Evolutionary conservation across 1,140 invertebrate genomes (phyloP), one percentile per base, ranked within the genome.

Genomic region (Zaprionus camerounensis): DNA sequence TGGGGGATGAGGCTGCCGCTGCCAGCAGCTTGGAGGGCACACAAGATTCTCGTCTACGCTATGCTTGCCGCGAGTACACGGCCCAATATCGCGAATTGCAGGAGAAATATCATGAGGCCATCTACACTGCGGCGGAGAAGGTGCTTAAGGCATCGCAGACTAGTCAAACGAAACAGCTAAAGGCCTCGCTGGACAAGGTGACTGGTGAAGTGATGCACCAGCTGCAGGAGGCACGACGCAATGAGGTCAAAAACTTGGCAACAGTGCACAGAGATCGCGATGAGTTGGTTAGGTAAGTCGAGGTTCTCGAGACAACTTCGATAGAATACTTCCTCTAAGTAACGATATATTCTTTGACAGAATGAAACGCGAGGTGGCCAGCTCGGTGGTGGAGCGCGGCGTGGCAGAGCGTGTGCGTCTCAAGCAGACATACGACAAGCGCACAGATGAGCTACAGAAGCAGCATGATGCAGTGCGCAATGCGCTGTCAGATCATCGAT

Each of bases 251-350:
- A 92, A 95, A 94, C 34, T 93, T 98, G 57, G 94, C 96, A 15
- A 97, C 97, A 80, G 95, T 95, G 71, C 96, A 97, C 86, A 96
- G 95, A 81, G 98, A 99, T 91, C 97, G 98, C 90, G 97, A 98
- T 81, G 98, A 99, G 92, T 94, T 99, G 73, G 96, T 96, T 44
- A 95, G 96, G 94, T 94, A 94, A 93, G 82, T 46, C 15, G 0
- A 34, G 12, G n/a, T 15, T n/a, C 2, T 17, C 31, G n/a, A 17
- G n/a, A 15, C 26, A 34, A 34, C 9, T 38, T 17, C 12, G 20
- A 28, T 17, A 41, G 17, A 36, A 12, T 38, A 11, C 17, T 53
- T 53, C 5, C n/a, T 4, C 34, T 26, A 58, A 58, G 0, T 41
- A 38, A 38, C 12, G 0, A 9, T 31, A 38, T 59, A 22, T 38